Evolutionary conservation across 2,888 invertebrate genomes (phyloP).

Genomic region (Eurytoma adleriae): DNA sequence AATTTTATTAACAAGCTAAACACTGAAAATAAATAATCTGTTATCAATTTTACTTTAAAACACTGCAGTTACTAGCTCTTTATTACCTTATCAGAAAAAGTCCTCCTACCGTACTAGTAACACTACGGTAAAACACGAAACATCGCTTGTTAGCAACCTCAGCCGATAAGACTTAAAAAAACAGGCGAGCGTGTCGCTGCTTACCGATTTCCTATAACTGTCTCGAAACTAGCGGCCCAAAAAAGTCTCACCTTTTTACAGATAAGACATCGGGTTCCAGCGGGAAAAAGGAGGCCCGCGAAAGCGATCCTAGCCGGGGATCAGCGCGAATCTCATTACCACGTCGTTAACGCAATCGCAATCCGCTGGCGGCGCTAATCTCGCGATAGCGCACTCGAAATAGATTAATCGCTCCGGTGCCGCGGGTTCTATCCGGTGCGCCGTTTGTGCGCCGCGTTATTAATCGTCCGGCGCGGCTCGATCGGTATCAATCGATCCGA

Average conservation of each 20-base stretch:
- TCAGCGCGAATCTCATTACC: slow-evolving; percentile 48
- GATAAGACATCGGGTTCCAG: slow-evolving; percentile 11
- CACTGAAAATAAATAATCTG: too few species aligned
- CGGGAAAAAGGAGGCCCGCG: background rate
- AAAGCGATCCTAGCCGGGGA: slow-evolving; percentile 7
- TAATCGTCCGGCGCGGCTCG: slow-evolving; percentile 22
- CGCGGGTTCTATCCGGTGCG: background rate
- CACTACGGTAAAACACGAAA: too few species aligned
- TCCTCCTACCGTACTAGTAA: too few species aligned
- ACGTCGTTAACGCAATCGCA: slow-evolving; percentile 41
- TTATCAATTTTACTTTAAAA: too few species aligned
- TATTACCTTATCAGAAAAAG: background rate
- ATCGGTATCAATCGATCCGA: slow-evolving; percentile 37
- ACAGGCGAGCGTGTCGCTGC: background rate
- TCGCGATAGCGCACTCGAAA: slow-evolving; percentile 19
- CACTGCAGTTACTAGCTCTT: too few species aligned
- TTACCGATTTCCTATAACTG: too few species aligned
- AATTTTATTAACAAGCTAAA: too few species aligned
- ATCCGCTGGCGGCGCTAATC: slow-evolving; percentile 44
- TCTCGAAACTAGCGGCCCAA: too few species aligned
- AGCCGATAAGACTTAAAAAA: too few species aligned
- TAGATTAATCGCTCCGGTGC: slow-evolving; percentile 42
- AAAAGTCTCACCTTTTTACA: background rate
- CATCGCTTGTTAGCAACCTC: too few species aligned
- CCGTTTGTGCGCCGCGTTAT: slow-evolving; percentile 22